phyloP scores from a whole-genome alignment of 2,113 vertebrate genomes.

The Boulengeromyrus knoepffleri region DNA sequence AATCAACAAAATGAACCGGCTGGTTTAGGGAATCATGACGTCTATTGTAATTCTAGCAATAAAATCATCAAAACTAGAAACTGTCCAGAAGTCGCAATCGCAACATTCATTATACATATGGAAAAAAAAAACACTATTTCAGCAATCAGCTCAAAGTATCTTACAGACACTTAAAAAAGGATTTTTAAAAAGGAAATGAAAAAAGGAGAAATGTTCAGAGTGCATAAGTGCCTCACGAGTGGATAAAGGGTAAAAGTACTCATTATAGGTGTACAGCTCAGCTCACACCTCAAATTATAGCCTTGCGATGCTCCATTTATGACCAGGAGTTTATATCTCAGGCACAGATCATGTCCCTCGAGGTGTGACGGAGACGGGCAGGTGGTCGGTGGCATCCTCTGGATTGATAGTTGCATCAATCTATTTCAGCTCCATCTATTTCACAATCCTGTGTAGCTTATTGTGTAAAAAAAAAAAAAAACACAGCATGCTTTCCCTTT shows the following conservation, averaged over 20 bases:
- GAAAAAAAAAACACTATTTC: not conserved
- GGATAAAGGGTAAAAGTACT: not conserved
- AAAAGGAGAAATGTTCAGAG: not conserved
- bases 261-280: not conserved
- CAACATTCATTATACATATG: not conserved
- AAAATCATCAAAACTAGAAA: not conserved
- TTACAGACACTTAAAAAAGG: not conserved
- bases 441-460: not conserved
- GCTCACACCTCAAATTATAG: not conserved
- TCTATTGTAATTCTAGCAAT: not conserved
- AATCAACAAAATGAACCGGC: not conserved
- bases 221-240: not conserved
- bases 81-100: not conserved
- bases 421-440: not conserved
- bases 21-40: not conserved
- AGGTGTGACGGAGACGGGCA: not conserved
- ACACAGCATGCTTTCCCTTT: not conserved
- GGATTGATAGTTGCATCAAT: not conserved
- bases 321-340: not conserved
- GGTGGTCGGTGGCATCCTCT: not conserved
- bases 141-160: not conserved
- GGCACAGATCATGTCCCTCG: not conserved
- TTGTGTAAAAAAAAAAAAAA: not conserved
- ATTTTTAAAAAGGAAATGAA: not conserved
- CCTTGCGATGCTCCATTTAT: not conserved